Evolutionary conservation across 2,113 vertebrate genomes (phyloP).

Genomic region (Oncorhynchus masou): DNA sequence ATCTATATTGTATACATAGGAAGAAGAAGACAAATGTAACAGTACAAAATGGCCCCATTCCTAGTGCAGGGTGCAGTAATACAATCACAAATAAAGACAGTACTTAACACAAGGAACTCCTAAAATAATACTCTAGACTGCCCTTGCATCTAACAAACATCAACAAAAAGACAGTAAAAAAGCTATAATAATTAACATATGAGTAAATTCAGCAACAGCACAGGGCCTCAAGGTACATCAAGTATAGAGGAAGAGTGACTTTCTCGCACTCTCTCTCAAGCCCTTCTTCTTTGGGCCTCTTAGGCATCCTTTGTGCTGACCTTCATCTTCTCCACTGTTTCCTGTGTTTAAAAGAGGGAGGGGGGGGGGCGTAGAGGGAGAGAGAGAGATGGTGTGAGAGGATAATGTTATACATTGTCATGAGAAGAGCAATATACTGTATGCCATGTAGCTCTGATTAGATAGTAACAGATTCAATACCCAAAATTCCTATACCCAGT

Average conservation of each 20-base stretch:
- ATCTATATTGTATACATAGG: slow-evolving; percentile 35
- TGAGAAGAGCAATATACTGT: no score
- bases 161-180: slow-evolving; percentile 56
- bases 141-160: slow-evolving; percentile 57
- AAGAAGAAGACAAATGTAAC: slow-evolving; percentile 10
- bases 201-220: slow-evolving; percentile 55
- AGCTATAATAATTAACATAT: slow-evolving; percentile 62
- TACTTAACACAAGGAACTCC: slow-evolving; percentile 64
- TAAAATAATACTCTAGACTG: slow-evolving; percentile 42
- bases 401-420: neutral
- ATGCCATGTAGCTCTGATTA: no score
- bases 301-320: slow-evolving; percentile 89
- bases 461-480: no score
- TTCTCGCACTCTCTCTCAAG: slow-evolving; percentile 29
- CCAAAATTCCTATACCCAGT: no score
- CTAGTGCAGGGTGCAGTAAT: slow-evolving; percentile 64
- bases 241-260: slow-evolving; percentile 62
- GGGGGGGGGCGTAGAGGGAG: slow-evolving; percentile 13
- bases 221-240: slow-evolving; percentile 56
- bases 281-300: slow-evolving; percentile 33
- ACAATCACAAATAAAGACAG: slow-evolving; percentile 66
- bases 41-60: slow-evolving; percentile 46
- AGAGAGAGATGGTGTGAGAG: neutral
- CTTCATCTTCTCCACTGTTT: slow-evolving; percentile 91
- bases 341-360: slow-evolving; percentile 67